Evolutionary conservation across 2,888 invertebrate genomes (phyloP), one percentile per base, ranked within the genome.

Genomic region (Drosophila neotestacea): DNA sequence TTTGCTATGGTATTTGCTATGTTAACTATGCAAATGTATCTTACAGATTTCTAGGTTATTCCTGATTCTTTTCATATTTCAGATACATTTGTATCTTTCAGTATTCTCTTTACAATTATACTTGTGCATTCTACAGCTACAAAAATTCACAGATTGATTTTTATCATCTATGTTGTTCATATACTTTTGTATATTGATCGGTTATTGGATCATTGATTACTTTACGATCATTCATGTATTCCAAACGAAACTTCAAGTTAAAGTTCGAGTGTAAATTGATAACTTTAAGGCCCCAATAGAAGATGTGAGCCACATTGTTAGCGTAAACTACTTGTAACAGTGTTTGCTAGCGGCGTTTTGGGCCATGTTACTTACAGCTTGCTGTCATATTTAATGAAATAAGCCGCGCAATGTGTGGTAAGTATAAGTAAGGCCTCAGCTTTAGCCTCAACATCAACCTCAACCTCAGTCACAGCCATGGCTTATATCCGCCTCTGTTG

Each of bases 311-410:
- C 74, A 81, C 77, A 81, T 80, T 85, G 85, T 85, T 82, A 82
- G 42, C 61, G 63, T 66, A 65, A 77, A 73, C 81, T 77, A 22
- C 22, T 22, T 22, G 22, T 22, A 85, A 27, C n/a, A 28, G 34
- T 10, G 47, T 61, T 51, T 30, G 71, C 86, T 58, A 42, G 28
- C 36, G 72, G 84, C 77, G 42, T 61, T 61, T 76, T 67, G 60
- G 60, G 56, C 46, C 70, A 60, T 69, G 74, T 77, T 83, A 73
- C 70, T 67, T 67, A 64, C 77, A 54, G 36, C 36, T 46, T 62
- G 67, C 65, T 72, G 70, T 60, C 79, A 73, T 65, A 74, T 83
- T 77, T 84, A 83, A 86, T 84, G 74, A 79, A 84, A 79, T 74
- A 70, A 74, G 74, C 71, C 71, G 66, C 70, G 51, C 44, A 50